Conservation (phyloP, 1,140 invertebrate species). For the Rhopalosiphum padi region DNA sequence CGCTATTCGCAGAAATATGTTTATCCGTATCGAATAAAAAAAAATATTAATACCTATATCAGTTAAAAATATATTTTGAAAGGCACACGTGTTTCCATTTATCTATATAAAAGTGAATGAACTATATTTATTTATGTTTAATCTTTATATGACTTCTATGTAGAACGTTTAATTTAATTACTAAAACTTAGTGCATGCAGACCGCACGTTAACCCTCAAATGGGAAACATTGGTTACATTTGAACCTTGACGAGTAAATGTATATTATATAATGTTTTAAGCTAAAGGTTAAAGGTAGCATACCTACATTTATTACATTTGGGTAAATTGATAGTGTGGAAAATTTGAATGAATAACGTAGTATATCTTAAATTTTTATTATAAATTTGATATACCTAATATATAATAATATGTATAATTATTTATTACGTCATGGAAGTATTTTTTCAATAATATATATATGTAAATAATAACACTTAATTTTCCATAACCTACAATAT, state of each 20-base stretch:
- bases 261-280: background rate
- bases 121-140: background rate
- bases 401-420: too few relatives aligned
- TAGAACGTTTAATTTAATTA: background rate
- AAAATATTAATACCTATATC: conserved; percentile 4
- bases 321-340: too few relatives aligned
- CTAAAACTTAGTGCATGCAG: background rate
- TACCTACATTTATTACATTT: too few relatives aligned
- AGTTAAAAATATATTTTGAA: conserved; percentile 6
- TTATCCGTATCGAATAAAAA: background rate
- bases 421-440: too few relatives aligned
- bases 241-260: background rate
- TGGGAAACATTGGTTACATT: background rate
- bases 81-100: background rate
- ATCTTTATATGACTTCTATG: background rate
- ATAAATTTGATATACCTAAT: too few relatives aligned
- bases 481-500: too few relatives aligned
- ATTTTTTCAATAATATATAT: too few relatives aligned
- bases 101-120: background rate
- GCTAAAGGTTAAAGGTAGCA: too few relatives aligned
- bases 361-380: too few relatives aligned
- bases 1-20: background rate
- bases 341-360: too few relatives aligned
- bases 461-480: too few relatives aligned
- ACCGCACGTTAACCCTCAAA: background rate